A percentile compares a stretch with the other conserved stretches of the same genome.
Conservation (phyloP, 2,888 invertebrate genomes). For the Aplocera efformata region DNA sequence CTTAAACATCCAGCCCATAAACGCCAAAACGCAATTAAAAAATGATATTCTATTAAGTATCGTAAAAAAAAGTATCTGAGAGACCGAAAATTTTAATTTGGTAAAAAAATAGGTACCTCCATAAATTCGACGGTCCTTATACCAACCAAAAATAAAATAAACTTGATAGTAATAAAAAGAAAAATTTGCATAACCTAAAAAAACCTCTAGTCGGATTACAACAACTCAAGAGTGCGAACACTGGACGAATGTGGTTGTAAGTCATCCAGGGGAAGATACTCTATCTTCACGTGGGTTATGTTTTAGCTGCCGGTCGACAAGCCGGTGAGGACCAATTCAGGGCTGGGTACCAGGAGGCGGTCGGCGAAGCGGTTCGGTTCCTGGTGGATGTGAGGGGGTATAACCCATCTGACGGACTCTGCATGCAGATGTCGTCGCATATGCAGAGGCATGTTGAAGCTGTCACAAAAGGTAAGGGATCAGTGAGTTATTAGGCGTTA, state of each 20-base stretch:
- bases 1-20: too few relatives aligned
- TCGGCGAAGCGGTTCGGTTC: conserved; percentile 93
- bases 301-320: conserved; percentile 63
- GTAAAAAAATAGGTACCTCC: too few relatives aligned
- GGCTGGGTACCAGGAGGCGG: conserved; percentile 94
- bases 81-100: too few relatives aligned
- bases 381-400: conserved; percentile 92
- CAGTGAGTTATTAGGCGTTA: too few relatives aligned
- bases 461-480: conserved; percentile 72
- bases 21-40: too few relatives aligned
- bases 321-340: conserved; percentile 77
- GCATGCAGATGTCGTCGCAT: conserved; percentile 89
- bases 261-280: conserved; percentile 53
- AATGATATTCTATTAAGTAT: too few relatives aligned
- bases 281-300: conserved; percentile 58
- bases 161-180: too few relatives aligned
- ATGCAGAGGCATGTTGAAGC: conserved; percentile 90
- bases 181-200: too few relatives aligned
- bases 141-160: too few relatives aligned
- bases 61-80: too few relatives aligned
- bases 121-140: too few relatives aligned
- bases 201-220: conserved; percentile 35
- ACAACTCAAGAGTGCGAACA: conserved; percentile 26
- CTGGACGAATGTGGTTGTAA: conserved; percentile 58
- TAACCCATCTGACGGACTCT: conserved; percentile 89